Evolutionary conservation across 2,888 invertebrate species (phyloP).

Genomic region (Bugula neritina): DNA sequence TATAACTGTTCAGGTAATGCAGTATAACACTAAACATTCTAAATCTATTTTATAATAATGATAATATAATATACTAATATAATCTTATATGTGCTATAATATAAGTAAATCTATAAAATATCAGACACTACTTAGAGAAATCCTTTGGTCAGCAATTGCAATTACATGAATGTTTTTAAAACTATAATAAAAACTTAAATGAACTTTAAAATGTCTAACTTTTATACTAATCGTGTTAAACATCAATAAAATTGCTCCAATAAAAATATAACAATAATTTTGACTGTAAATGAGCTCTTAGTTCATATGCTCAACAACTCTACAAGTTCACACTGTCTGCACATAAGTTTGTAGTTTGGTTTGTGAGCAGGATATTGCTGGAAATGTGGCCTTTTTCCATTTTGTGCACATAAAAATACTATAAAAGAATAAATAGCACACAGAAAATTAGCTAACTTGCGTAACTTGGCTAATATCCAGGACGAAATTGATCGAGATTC

Average conservation of each 20-base stretch:
- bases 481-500: conserved; percentile 25
- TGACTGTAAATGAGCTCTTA: neutral
- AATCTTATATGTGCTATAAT: neutral
- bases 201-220: too few species aligned
- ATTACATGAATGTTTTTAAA: too few species aligned
- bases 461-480: neutral
- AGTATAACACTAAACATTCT: too few species aligned
- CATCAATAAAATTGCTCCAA: neutral
- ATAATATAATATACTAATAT: too few species aligned
- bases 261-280: neutral
- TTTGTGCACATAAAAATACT: neutral
- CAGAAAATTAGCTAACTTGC: neutral
- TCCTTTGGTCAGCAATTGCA: neutral
- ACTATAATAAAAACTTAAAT: too few species aligned
- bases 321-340: neutral
- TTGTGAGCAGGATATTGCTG: neutral
- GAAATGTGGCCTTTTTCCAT: neutral
- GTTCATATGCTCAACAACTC: neutral
- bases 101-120: neutral
- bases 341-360: neutral
- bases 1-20: too few species aligned
- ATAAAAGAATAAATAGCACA: conserved; percentile 25
- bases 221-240: neutral
- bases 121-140: neutral
- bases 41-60: too few species aligned